A percentile compares a stretch with the other conserved stretches of the same genome.
These are phyloP conservation scores for Heliconius cydno DNA, from an alignment of 2,888 invertebrate genomes.

Conservation along the genomic window DNA sequence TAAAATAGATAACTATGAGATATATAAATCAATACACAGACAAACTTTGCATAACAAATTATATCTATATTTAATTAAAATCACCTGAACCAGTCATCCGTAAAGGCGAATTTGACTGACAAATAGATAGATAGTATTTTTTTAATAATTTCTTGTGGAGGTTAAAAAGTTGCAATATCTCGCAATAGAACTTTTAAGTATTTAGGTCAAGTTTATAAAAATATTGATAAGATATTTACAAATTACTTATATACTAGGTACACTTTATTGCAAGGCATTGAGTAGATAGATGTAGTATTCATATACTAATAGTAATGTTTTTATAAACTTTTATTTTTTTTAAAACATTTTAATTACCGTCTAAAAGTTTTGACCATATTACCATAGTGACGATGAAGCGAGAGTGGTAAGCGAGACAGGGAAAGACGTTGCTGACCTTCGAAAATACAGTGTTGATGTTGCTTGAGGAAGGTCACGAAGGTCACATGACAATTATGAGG, in stretches of 20 bases:
- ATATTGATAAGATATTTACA: conserved; percentile 20
- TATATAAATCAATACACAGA: not conserved
- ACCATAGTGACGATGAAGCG: not conserved
- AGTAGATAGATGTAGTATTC: not conserved
- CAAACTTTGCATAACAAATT: not conserved
- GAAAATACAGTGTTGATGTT: too few species aligned
- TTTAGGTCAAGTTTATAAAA: conserved; percentile 37
- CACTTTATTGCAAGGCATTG: not conserved
- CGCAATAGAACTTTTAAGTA: conserved; percentile 13
- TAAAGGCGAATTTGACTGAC: conserved; percentile 12
- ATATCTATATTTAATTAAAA: conserved; percentile 6
- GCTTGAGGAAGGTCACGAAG: too few species aligned
- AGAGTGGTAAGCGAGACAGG: not conserved
- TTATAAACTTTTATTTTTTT: too few species aligned
- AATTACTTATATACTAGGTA: not conserved
- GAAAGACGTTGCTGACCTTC: too few species aligned
- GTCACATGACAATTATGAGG: not conserved
- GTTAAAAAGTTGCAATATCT: conserved; percentile 22
- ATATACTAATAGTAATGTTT: too few species aligned
- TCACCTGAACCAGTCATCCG: conserved; percentile 2
- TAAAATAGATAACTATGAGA: too few species aligned
- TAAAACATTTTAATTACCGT: not conserved
- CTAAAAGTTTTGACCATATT: not conserved
- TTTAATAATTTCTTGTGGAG: conserved; percentile 29
- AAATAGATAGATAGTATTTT: conserved; percentile 8